Percentiles rank a stretch among this genome's conserved stretches.
Conservation (phyloP, 1,140 invertebrate genomes). For the Bombus consobrinus region DNA sequence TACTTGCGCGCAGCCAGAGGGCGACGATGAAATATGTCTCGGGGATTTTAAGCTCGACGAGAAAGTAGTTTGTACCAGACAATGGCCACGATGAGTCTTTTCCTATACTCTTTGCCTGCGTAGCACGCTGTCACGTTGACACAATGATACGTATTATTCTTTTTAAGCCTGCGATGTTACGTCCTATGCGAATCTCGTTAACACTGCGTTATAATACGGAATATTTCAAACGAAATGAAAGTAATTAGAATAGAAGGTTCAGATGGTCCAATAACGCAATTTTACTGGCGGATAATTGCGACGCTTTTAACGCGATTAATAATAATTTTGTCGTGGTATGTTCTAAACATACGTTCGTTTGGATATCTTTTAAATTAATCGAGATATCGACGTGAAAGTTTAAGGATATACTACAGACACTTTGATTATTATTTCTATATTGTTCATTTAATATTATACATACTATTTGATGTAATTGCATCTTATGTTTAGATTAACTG, state of each 20-base stretch:
- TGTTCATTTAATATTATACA: no score
- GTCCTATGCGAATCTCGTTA: neutral
- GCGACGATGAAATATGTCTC: neutral
- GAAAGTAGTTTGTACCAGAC: neutral
- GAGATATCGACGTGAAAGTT: no score
- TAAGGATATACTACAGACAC: no score
- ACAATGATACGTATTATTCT: neutral
- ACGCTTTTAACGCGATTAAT: no score
- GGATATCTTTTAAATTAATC: no score
- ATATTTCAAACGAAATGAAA: neutral
- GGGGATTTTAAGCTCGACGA: neutral
- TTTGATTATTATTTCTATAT: no score
- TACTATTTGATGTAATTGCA: no score
- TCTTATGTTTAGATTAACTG: no score
- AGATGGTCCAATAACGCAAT: neutral
- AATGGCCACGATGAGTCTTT: neutral
- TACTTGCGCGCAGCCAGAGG: neutral
- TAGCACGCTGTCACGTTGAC: neutral
- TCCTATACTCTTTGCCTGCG: no score
- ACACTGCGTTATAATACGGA: neutral
- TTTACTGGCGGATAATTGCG: neutral
- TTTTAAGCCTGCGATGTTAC: neutral
- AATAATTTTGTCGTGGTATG: no score
- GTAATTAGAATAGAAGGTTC: neutral
- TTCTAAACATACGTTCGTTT: no score